A percentile compares a stretch with the other conserved stretches of the same genome.
phyloP scores from a whole-genome alignment of 2,888 invertebrate species.

The Tetranychus piercei region DNA sequence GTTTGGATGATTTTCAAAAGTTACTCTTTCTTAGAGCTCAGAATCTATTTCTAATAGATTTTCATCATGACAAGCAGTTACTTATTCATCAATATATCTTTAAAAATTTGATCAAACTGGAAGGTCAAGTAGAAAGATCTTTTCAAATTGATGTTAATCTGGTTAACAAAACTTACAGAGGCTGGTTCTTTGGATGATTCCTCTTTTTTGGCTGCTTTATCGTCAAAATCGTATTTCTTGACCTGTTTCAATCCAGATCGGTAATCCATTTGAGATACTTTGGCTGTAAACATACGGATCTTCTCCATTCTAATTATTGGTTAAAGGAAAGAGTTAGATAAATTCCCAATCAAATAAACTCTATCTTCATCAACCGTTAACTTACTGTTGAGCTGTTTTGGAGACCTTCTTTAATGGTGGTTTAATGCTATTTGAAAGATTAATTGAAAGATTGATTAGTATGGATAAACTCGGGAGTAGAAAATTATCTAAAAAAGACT shows the following conservation, averaged over 20 bases:
- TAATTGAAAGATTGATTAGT: neutral
- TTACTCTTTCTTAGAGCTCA: neutral
- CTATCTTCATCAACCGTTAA: neutral
- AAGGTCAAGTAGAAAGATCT: too few relatives aligned
- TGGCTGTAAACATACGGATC: constrained; percentile 16
- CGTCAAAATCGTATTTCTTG: constrained; percentile 13
- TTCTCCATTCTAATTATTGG: constrained; percentile 7
- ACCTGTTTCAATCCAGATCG: constrained; percentile 8
- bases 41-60: neutral
- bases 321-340: neutral
- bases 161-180: neutral
- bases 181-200: neutral
- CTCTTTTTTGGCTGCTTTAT: neutral
- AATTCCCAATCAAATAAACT: neutral
- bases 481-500: neutral
- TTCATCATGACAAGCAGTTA: neutral
- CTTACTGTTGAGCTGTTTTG: constrained; percentile 14
- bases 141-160: too few relatives aligned
- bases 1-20: too few relatives aligned
- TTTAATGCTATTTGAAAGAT: constrained; percentile 5
- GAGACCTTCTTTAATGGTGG: constrained; percentile 15
- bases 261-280: constrained; percentile 15
- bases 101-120: too few relatives aligned
- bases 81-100: too few relatives aligned
- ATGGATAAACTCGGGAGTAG: neutral